A percentile compares a stretch with the other conserved stretches of the same genome.
phyloP scores from a whole-genome alignment of 2,888 invertebrate genomes.

The Archaeoteleia sp. region DNA sequence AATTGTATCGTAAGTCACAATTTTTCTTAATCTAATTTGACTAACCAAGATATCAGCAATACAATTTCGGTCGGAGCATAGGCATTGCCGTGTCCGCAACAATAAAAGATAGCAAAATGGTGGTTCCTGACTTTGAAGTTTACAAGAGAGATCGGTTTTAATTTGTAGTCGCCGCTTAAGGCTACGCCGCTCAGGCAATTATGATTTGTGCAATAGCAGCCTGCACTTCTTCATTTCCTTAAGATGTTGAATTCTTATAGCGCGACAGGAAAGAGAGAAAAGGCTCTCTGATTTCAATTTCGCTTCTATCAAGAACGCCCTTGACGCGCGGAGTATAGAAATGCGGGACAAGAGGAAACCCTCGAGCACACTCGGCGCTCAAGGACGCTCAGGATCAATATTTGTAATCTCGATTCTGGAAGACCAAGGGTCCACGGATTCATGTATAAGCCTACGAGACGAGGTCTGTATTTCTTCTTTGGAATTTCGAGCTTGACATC shows the following conservation, averaged over 20 bases:
- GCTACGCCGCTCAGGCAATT: slow-evolving; percentile 34
- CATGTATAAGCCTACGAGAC: slow-evolving; percentile 59
- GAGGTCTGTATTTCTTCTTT: slow-evolving; percentile 48
- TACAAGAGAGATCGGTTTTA: slow-evolving; percentile 24
- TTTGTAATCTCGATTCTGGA: slow-evolving; percentile 72
- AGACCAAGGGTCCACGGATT: slow-evolving; percentile 61
- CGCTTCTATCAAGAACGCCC: slow-evolving; percentile 63
- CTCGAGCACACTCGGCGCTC: slow-evolving; percentile 68
- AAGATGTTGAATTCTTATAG: slow-evolving; percentile 22
- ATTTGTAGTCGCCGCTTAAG: slow-evolving; percentile 1
- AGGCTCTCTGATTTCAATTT: slow-evolving; percentile 72
- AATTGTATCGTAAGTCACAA: no score
- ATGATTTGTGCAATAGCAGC: slow-evolving; percentile 23
- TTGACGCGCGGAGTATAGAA: slow-evolving; percentile 66
- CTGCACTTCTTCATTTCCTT: slow-evolving; percentile 39
- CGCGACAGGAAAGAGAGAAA: slow-evolving; percentile 37
- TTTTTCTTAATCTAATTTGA: no score
- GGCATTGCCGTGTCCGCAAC: slow-evolving; percentile 10
- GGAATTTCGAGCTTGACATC: slow-evolving; percentile 34
- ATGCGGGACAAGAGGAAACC: slow-evolving; percentile 68
- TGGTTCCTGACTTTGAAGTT: slow-evolving; percentile 27
- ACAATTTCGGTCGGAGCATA: no score
- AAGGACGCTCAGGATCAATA: slow-evolving; percentile 73
- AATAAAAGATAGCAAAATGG: slow-evolving; percentile 19
- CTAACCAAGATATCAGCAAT: no score